Conservation (phyloP, 2,113 vertebrate genomes). For the Hoplias malabaricus region DNA sequence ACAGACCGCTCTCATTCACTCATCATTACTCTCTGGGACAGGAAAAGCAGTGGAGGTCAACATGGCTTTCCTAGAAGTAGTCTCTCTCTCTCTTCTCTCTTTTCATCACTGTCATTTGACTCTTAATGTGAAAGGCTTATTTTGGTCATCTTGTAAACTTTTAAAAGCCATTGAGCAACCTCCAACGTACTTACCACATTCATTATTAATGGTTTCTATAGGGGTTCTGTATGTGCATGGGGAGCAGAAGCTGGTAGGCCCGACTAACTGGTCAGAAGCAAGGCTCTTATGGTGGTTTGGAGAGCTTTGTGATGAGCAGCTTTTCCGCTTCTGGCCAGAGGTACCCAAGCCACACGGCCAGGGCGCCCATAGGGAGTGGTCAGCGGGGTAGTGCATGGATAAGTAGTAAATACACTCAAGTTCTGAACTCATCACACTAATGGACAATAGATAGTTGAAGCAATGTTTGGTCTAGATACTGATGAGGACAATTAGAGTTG, state of each 20-base stretch:
- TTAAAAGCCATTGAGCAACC: constrained; percentile 28
- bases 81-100: not conserved
- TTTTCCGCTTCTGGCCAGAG: not conserved
- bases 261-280: constrained; percentile 42
- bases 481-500: no score
- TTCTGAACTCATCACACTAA: constrained; percentile 1
- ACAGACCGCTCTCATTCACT: not conserved
- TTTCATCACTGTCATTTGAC: constrained; percentile 24
- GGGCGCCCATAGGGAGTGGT: not conserved
- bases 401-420: not conserved
- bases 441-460: not conserved
- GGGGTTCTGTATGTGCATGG: constrained; percentile 49
- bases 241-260: not conserved
- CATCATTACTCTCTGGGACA: not conserved
- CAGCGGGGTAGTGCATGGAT: not conserved
- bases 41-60: not conserved
- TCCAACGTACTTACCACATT: constrained; percentile 38
- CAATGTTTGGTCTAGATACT: no score
- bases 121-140: constrained; percentile 59
- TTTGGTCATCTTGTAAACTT: constrained; percentile 64
- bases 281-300: not conserved
- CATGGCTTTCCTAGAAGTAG: not conserved
- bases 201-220: constrained; percentile 69
- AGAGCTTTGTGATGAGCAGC: constrained; percentile 4
- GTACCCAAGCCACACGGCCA: constrained; percentile 2